These are phyloP conservation scores for Agrilus mali DNA, from an alignment of 2,888 invertebrate genomes.

Conservation along the genomic window DNA sequence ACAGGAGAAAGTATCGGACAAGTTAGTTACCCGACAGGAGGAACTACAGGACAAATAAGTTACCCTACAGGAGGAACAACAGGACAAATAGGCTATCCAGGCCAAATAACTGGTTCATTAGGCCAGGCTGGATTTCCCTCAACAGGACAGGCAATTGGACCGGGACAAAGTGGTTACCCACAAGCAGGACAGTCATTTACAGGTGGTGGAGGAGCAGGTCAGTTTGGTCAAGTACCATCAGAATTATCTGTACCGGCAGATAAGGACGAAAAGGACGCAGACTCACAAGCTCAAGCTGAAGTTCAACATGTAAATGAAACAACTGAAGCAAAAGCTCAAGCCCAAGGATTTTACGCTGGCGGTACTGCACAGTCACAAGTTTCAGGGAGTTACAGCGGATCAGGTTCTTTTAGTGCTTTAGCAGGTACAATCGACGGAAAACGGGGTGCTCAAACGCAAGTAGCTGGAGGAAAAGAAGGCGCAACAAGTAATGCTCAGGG, in stretches of 20 bases:
- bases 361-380: slow-evolving; percentile 75
- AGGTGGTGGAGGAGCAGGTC: background rate
- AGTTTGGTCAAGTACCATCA: background rate
- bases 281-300: slow-evolving; percentile 61
- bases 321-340: slow-evolving; percentile 62
- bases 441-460: slow-evolving; percentile 56
- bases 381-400: slow-evolving; percentile 63
- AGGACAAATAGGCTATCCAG: no score
- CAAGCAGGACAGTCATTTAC: slow-evolving; percentile 6
- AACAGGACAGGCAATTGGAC: slow-evolving; percentile 4
- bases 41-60: slow-evolving; percentile 3
- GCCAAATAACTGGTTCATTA: no score
- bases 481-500: slow-evolving; percentile 63
- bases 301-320: slow-evolving; percentile 45
- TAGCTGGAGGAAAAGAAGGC: slow-evolving; percentile 60
- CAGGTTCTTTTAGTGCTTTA: slow-evolving; percentile 71
- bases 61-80: slow-evolving; percentile 1
- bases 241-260: slow-evolving; percentile 6
- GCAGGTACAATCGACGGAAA: slow-evolving; percentile 66
- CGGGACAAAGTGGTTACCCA: slow-evolving; percentile 6
- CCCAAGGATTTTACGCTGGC: slow-evolving; percentile 62
- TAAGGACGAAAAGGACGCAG: slow-evolving; percentile 42
- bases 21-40: slow-evolving; percentile 7
- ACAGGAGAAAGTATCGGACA: slow-evolving; percentile 6
- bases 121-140: no score